Evolutionary conservation across 2,113 vertebrate genomes (phyloP), one percentile per base, ranked within the genome.

Genomic region (Trinectes maculatus): DNA sequence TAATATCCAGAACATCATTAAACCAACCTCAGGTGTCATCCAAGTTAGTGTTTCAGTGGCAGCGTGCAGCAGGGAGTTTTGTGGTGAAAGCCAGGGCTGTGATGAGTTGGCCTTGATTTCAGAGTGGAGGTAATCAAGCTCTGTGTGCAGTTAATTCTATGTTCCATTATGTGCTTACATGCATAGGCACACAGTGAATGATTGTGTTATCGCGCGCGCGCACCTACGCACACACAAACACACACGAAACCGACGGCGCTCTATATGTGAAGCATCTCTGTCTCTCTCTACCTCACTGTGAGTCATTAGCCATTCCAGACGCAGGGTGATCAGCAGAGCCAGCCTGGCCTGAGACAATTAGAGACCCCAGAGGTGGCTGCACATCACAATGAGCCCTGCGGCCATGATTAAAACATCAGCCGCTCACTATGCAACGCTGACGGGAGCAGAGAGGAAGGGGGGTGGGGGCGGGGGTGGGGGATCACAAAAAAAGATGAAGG

Each of bases 351-450:
- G 88, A 89, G 87, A 91, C 89, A 91, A 91, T 91, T 90, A 91
- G 89, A 89, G 87, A 89, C 84, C 89, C 81, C 84, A 78, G 83
- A 86, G 88, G 87, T 87, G 87, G 88, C 85, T 76, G 74, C 82
- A 88, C 88, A 90, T 91, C 86, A 89, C 90, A 91, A 90, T 89
- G 88, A 91, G 88, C 80, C 84, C 88, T 18, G 71, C 80, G 70
- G 88, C 85, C 85, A 91, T 90, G 88, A 91, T 91, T 91, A 91
- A 91, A 90, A 89, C 89, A 91, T 91, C 87, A 89, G 85, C 86
- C 73, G 47, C 77, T 68, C 84, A 86, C 86, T 76, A 52, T 75
- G 83, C 85, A 63, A 74, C 21, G 19, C 83, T 79, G 85, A 87
- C 56, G 65, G 69, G 21, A 43, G 47, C 26, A 21, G 51, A 59